Evolutionary conservation across 2,113 vertebrate species (phyloP).

Genomic region (Antigone vipio): DNA sequence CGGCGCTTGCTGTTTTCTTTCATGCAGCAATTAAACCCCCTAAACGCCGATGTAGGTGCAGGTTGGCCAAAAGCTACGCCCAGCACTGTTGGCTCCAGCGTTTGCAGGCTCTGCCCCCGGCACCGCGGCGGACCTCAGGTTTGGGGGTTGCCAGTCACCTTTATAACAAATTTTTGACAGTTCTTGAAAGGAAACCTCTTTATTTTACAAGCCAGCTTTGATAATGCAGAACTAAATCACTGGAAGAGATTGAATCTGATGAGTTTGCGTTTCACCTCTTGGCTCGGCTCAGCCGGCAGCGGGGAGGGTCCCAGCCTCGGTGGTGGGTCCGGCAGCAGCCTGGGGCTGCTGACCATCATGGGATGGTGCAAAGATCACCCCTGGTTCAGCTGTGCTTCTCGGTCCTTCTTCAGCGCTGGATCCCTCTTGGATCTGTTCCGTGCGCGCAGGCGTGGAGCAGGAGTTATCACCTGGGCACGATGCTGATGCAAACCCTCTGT

Average conservation of each 20-base stretch:
- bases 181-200: neutral
- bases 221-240: neutral
- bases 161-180: neutral
- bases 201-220: neutral
- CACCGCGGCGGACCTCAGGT: accelerated
- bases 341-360: accelerated
- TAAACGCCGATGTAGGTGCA: neutral
- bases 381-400: neutral
- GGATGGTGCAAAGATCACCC: neutral
- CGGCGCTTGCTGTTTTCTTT: neutral
- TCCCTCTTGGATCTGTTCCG: neutral
- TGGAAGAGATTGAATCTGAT: neutral
- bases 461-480: accelerated
- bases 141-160: accelerated
- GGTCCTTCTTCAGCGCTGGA: accelerated
- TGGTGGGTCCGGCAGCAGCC: accelerated
- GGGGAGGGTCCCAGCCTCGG: neutral
- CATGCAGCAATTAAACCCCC: neutral
- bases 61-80: neutral
- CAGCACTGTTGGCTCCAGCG: accelerated
- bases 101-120: neutral
- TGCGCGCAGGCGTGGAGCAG: accelerated
- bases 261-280: neutral
- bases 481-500: neutral
- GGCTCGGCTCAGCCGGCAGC: neutral